These are phyloP conservation scores for Andrena hattorfiana DNA, from an alignment of 2,888 invertebrate species.

Conservation along the genomic window DNA sequence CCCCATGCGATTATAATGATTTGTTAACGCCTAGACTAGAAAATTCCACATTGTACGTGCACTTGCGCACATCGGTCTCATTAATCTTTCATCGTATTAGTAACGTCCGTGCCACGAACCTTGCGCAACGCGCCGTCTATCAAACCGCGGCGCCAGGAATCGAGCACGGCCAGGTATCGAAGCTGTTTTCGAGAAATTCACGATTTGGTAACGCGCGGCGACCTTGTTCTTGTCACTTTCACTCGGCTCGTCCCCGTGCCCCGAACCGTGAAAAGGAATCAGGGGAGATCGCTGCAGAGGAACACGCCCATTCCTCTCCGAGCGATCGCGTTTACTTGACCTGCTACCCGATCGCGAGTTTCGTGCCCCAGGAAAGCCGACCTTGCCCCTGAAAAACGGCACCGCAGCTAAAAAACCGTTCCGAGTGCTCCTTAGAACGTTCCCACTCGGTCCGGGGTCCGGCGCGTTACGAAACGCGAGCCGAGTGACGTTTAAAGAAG, in stretches of 20 bases:
- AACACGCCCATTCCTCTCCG: constrained; percentile 33
- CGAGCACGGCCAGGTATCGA: constrained; percentile 18
- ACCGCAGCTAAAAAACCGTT: constrained; percentile 5
- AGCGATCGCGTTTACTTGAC: not conserved
- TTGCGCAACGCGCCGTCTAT: constrained; percentile 53
- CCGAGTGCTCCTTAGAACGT: not conserved
- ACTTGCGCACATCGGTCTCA: not conserved
- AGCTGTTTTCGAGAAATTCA: constrained; percentile 73
- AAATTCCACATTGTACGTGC: no score
- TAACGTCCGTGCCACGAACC: constrained; percentile 33
- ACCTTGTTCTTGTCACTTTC: constrained; percentile 84
- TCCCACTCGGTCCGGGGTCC: not conserved
- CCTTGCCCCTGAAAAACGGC: constrained; percentile 74
- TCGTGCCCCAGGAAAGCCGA: constrained; percentile 47
- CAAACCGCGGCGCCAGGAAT: constrained; percentile 9
- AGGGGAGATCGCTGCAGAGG: constrained; percentile 34
- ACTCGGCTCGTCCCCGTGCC: constrained; percentile 72
- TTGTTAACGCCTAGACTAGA: not conserved
- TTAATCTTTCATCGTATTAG: constrained; percentile 18
- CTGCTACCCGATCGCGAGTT: not conserved
- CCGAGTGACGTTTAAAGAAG: not conserved
- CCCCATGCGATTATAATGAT: constrained; percentile 11
- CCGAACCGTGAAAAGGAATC: constrained; percentile 38
- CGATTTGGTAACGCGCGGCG: constrained; percentile 76
- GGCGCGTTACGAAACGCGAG: not conserved